Percentiles rank a stretch among this genome's conserved stretches.
Evolutionary conservation across 2,113 vertebrate genomes (phyloP).

Genomic region (Aspidoscelis tigris): DNA sequence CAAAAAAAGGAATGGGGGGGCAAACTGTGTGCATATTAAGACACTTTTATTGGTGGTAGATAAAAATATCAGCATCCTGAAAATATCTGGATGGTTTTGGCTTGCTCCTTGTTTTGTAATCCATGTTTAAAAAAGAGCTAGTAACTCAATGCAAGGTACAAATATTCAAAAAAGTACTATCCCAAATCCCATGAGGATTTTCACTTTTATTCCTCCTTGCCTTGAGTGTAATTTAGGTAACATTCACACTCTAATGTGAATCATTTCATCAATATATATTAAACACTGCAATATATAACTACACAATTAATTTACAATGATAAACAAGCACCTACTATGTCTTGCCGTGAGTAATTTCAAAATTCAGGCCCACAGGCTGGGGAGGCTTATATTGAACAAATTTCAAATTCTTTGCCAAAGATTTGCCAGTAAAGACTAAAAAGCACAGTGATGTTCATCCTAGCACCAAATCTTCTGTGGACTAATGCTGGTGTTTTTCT

Average conservation of each 20-base stretch:
- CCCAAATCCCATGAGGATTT: neutral
- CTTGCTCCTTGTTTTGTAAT: too few relatives aligned
- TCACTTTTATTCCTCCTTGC: neutral
- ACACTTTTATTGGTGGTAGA: neutral
- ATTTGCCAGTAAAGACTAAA: neutral
- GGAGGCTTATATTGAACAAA: too few relatives aligned
- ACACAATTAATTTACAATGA: neutral
- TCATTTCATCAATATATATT: too few relatives aligned
- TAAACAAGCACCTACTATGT: too few relatives aligned
- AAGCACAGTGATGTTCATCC: neutral
- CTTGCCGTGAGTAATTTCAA: too few relatives aligned
- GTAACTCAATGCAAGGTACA: neutral
- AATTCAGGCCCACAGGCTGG: too few relatives aligned
- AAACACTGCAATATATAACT: too few relatives aligned
- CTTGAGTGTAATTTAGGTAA: neutral
- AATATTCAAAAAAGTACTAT: neutral
- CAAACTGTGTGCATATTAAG: neutral
- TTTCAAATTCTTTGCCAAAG: neutral
- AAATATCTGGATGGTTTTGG: neutral
- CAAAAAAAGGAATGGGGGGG: neutral
- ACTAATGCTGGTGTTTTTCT: neutral
- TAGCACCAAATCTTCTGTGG: neutral
- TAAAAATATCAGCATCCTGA: too few relatives aligned
- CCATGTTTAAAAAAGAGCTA: too few relatives aligned
- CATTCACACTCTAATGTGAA: too few relatives aligned